phyloP scores from a whole-genome alignment of 2,888 invertebrate genomes.

The Julus scandinavius region DNA sequence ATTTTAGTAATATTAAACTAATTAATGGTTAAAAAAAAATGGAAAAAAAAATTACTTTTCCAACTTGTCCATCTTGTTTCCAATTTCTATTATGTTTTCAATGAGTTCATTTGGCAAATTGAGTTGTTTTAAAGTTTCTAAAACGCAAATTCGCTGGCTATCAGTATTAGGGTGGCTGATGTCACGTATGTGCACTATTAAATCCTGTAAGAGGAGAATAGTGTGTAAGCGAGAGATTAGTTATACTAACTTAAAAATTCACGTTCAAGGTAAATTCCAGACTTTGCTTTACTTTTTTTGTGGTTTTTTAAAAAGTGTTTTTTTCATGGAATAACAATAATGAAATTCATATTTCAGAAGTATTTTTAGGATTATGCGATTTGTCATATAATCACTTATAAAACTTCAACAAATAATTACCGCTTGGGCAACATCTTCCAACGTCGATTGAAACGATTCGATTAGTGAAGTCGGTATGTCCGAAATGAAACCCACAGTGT shows the following conservation, averaged over 20 bases:
- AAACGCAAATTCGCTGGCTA: conserved; percentile 77
- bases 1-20: not conserved
- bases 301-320: not conserved
- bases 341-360: too few relatives aligned
- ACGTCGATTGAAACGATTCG: conserved; percentile 81
- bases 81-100: conserved; percentile 74
- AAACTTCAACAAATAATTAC: too few relatives aligned
- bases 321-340: too few relatives aligned
- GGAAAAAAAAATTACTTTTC: conserved; percentile 56
- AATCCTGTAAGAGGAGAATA: conserved; percentile 71
- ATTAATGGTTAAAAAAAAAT: not conserved
- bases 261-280: not conserved
- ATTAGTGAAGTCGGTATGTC: conserved; percentile 82
- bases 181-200: conserved; percentile 83
- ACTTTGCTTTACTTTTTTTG: too few relatives aligned
- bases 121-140: conserved; percentile 73
- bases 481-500: conserved; percentile 89
- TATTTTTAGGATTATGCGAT: not conserved
- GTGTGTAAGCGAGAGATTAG: not conserved
- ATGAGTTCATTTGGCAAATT: conserved; percentile 67
- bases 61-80: conserved; percentile 78
- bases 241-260: not conserved
- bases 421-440: conserved; percentile 81
- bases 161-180: conserved; percentile 77
- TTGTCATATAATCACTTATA: not conserved